Base-by-base conservation (phyloP, 2,113 vertebrate genomes). In the Sebastes schlegelii region DNA sequence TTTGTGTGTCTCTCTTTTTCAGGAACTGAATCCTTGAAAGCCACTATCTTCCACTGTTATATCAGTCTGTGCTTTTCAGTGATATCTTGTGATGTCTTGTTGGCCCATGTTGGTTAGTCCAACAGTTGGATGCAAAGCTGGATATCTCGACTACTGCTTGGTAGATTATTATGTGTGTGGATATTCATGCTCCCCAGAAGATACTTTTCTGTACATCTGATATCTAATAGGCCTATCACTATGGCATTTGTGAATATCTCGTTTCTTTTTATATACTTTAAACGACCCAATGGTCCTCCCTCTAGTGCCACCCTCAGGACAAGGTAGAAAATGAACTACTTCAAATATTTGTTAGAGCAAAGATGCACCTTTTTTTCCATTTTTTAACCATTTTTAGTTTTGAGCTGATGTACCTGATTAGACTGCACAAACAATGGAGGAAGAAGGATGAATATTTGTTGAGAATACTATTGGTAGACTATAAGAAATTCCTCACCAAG, bases 221-320 rank as follows among this genome's bases (percentile, higher is more conserved):
- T 46, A 46, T 48, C 43, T 48, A 23, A 14, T 23, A 45, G 63
- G 42, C 17, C 19, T 26, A 42, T 42, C 12, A 43, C 10, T n/a
- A 66, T 13, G 63, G n/a, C 12, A 11, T 48, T 48, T 48, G 5
- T 48, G 6, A 66, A 66, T 23, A 48, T 66, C 40, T 43, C 17
- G 2, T 40, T 40, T 64, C 9, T 64, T 63, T 63, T 11, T 8
- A 43, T 63, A 17, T 43, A 34, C 34, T 34, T 4, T 34, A 19
- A 19, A 19, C 14, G 16, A 63, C 16, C 40, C 34, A 10, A 43
- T 64, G 40, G 62, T 43, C 62, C 42, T 42, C 40, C 34, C 61
- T 63, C 16, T 63, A 63, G 61, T 42, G 61, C 61, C 34, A 63
- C 34, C 34, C 40, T 64, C 62, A 64, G 62, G 62, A 19, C 40